Base-by-base conservation (phyloP, 1,140 invertebrate genomes). In the Coenobita brevimanus region DNA sequence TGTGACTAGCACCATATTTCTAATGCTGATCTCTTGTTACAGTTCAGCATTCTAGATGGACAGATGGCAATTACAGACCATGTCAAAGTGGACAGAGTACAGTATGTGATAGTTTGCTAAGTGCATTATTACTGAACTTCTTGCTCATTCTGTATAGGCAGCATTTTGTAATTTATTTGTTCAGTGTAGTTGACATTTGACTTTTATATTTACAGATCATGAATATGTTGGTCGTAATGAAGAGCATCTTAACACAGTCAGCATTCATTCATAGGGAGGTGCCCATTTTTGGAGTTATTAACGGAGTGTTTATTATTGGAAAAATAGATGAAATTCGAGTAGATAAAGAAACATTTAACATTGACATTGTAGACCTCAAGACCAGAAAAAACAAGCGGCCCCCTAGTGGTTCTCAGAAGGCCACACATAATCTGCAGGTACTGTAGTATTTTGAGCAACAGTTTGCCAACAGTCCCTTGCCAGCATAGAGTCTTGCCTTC, bases 271-370 rank as follows among this genome's bases (percentile, higher is more conserved):
- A 76, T 36, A 21, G 82, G 38, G 82, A 85, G 67, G 82, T 85
- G 33, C 69, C 64, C 1, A 76, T 85, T 21, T 85, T 85, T 43
- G 82, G 82, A n/a, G 41, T 76, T 57, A 36, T 85, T 13, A 24
- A 71, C 27, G 82, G 69, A 15, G 71, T 85, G 0, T 60, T 73
- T 62, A 73, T 85, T 13, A 54, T 85, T 13, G 82, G 82, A 4
- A 75, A 76, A 38, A 85, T 85, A 62, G 82, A 85, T 43, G 82
- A 85, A 43, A 17, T 85, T 38, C 41, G 69, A n/a, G 30, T 85
- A 13, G 82, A 85, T 8, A 38, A 46, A 15, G 69, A 85, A 33
- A 73, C 54, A 38, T 71, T 85, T 24, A 38, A 54, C 38, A 33
- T 85, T 1, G 82, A 85, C 15, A 50, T 85, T 41, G 67, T 85